Base-by-base conservation (phyloP, 2,888 invertebrate genomes). In the Hyles lineata region DNA sequence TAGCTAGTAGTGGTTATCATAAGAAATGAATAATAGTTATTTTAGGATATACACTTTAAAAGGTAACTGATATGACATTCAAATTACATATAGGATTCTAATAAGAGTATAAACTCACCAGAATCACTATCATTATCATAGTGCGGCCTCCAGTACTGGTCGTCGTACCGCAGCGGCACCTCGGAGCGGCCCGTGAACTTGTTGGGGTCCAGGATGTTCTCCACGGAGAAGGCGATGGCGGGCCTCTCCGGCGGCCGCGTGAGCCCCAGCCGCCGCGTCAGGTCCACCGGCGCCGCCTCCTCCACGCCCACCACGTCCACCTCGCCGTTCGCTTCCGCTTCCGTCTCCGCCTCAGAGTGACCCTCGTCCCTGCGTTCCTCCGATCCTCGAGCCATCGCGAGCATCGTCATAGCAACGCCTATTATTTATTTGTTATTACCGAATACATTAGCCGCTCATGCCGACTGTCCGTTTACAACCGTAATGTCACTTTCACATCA, bases 141-240 rank as follows among this genome's bases (percentile, higher is more conserved):
- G 78, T 95, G 95, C 62, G 95, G 95, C 77, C 95, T 90, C 94
- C 91, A 92, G 85, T 96, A 96, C 84, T 95, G 96, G 87, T 95
- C 96, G 82, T 90, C 95, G 85, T 92, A 96, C 84, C 94, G 90
- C 75, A 95, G 86, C 43, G 95, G 95, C 19, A 90, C 92, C 73
- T 95, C 95, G 11, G 95, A 93, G 82, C 96, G 92, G 50, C 98
- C 98, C 35, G 98, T 98, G 89, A 98, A 98, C 93, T 98, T 98
- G 83, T 97, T 98, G 5, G 98, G 98, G 90, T 98, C 98, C 79
- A 98, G 92, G 78, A 98, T 98, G 86, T 98, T 98, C 92, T 98
- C 98, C 29, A 98, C 98, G 7, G 98, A 98, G 91, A 98, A 98
- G 23, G 98, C 97, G 77, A 98, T 94, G 3, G 92, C 88, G 0